Evolutionary conservation across 2,113 vertebrate genomes (phyloP).

Genomic region (Lagopus leucura): DNA sequence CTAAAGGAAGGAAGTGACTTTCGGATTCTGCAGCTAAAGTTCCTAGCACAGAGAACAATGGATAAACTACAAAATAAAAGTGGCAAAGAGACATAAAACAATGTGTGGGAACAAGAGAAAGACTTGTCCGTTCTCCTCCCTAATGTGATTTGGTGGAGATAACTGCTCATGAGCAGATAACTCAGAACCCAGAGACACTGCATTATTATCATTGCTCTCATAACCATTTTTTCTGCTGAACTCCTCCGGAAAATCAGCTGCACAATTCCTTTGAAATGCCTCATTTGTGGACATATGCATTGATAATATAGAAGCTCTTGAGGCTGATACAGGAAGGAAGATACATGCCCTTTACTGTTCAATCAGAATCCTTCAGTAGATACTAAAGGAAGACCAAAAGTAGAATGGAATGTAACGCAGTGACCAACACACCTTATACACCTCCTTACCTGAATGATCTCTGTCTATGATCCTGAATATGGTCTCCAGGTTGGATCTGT

Average conservation of each 20-base stretch:
- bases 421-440: accelerated
- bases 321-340: background rate
- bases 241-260: background rate
- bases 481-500: slow-evolving; percentile 92
- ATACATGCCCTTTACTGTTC: background rate
- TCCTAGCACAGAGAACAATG: background rate
- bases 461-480: slow-evolving; percentile 94
- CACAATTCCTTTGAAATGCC: background rate
- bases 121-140: background rate
- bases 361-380: background rate
- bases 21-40: background rate
- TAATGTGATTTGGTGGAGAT: no score
- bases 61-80: background rate
- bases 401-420: background rate
- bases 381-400: background rate
- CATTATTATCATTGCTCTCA: background rate
- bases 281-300: background rate
- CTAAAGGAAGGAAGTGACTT: background rate
- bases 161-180: background rate
- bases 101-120: background rate
- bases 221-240: background rate
- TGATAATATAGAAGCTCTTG: background rate
- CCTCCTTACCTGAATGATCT: slow-evolving; percentile 89
- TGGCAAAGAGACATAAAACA: background rate
- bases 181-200: accelerated